These are phyloP conservation scores for Polypedilum vanderplanki DNA, from an alignment of 1,140 invertebrate genomes.

Conservation along the genomic window DNA sequence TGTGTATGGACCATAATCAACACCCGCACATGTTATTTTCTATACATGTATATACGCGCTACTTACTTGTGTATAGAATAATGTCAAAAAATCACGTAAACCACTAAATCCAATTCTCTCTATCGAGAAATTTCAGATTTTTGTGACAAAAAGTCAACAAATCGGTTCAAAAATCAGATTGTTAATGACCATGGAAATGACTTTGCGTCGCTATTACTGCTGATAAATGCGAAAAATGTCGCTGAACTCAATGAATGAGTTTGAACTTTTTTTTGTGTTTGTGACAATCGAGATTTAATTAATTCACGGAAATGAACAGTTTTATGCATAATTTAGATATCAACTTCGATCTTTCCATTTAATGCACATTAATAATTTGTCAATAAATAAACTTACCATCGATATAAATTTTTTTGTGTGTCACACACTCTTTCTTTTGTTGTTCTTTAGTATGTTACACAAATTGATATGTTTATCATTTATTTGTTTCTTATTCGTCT, in stretches of 20 bases:
- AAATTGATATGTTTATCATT: not conserved
- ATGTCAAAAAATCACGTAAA: no score
- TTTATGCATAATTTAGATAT: not conserved
- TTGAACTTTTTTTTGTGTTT: not conserved
- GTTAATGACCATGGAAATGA: no score
- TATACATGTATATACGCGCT: no score
- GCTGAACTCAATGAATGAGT: not conserved
- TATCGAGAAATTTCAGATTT: no score
- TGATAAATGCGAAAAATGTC: slow-evolving; percentile 17
- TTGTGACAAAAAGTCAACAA: no score
- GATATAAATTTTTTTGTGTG: not conserved
- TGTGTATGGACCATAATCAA: no score
- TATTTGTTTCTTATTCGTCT: not conserved
- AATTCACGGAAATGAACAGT: slow-evolving; percentile 1
- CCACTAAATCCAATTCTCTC: no score
- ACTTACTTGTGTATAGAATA: no score
- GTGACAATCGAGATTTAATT: not conserved
- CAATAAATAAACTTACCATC: not conserved
- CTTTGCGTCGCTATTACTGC: not conserved
- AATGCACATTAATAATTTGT: not conserved
- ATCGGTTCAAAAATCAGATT: no score
- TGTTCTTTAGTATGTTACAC: not conserved
- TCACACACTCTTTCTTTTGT: not conserved
- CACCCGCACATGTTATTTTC: no score
- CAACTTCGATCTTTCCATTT: not conserved